phyloP scores from a whole-genome alignment of 2,888 invertebrate genomes.

The Apoda limacodes region DNA sequence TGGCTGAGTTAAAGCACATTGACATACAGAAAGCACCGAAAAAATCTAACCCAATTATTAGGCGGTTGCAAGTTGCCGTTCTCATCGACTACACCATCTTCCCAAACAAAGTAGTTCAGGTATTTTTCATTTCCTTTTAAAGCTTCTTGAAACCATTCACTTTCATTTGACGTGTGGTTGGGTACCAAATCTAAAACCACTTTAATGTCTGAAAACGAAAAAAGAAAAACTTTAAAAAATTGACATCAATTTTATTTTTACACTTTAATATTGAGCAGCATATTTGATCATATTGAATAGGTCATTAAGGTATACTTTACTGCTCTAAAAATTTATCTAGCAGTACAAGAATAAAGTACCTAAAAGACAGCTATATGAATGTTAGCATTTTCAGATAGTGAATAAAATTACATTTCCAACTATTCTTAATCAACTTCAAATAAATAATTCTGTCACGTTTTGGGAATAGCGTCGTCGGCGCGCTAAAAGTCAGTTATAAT shows the following conservation, averaged over 20 bases:
- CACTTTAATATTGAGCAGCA: no score
- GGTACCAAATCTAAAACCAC: conserved; percentile 77
- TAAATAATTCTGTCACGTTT: no score
- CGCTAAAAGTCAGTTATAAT: no score
- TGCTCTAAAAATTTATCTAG: no score
- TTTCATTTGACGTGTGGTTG: conserved; percentile 82
- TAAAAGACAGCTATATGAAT: no score
- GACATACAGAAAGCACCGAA: neutral
- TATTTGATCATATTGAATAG: no score
- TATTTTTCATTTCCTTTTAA: conserved; percentile 70
- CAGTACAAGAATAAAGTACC: no score
- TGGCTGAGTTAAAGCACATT: neutral
- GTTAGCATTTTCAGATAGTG: no score
- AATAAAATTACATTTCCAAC: no score
- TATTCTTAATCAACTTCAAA: no score
- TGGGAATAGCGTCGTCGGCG: no score
- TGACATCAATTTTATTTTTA: neutral
- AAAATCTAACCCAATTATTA: conserved; percentile 75
- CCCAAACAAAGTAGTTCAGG: conserved; percentile 82
- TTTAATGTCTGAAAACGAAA: conserved; percentile 49
- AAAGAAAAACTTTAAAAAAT: neutral
- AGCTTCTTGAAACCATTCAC: conserved; percentile 87
- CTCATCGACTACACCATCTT: conserved; percentile 58
- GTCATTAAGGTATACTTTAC: no score
- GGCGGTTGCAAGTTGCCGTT: conserved; percentile 69